Evolutionary conservation across 2,888 invertebrate genomes (phyloP), one percentile per base, ranked within the genome.

Genomic region (Pyrocoelia pectoralis): DNA sequence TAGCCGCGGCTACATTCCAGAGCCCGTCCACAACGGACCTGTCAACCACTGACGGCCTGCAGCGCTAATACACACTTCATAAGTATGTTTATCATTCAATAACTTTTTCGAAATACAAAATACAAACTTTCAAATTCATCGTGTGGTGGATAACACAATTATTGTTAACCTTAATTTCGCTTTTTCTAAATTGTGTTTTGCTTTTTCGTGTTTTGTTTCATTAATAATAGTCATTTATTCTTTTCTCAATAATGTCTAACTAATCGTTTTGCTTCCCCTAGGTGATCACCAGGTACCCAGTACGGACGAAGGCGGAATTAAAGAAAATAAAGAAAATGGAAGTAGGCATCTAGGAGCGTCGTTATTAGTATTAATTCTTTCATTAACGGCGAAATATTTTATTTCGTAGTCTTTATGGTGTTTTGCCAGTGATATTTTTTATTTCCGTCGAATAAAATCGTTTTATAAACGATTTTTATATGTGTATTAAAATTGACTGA

Each of bases 1-100:
- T 76, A 76, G 76, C 69, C 76, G 74, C 76, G 75, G 77, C 73
- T 79, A 77, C 78, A 76, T 81, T 81, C 78, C 81, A 81, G 81
- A 80, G 76, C 77, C 70, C 70, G 67, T 79, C 77, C 76, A 76
- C 78, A 77, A 77, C 67, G 74, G 74, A 70, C 70, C 73, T 67
- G 75, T 78, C 72, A 77, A 73, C 73, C 77, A 77, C 73, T 79
- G 77, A 78, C 69, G 73, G 69, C 70, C 70, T 68, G 69, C 69
- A 68, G 69, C 24, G 24, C 71, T 71, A 74, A 73, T 72, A 71
- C 74, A 71, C 74, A 46, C 71, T 68, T 69, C 69, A 74, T 74
- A 77, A 78, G 79, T 79, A 79, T 79, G 78, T 66, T 48, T 29
- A 51, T 54, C 56, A 53, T 60, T 74, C 70, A 75, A 75, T 72